Base-by-base conservation (phyloP, 2,113 vertebrate species). In the Tursiops truncatus region DNA sequence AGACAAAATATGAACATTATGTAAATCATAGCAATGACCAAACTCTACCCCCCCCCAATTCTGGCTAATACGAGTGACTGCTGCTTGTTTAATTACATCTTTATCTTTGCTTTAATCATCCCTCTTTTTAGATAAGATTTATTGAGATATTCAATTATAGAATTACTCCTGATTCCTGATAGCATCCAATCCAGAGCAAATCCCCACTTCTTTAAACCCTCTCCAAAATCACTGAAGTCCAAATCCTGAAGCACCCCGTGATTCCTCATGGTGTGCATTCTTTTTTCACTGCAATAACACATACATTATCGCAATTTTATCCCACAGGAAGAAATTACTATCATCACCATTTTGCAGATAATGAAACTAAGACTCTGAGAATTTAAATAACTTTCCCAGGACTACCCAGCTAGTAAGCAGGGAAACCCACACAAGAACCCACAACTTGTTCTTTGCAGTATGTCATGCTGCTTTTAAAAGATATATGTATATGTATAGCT, bases 301-400 rank as follows among this genome's bases (percentile, higher is more conserved):
- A 25, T 71, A 60, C 21, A 71, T 76, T 85, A 50, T 11, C 28
- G 67, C 18, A 73, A 17, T 92, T 94, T 92, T 58, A 86, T 68
- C 63, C 47, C 86, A 93, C 56, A 84, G 50, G 14, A 47, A 94
- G 31, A 84, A 63, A 81, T 88, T 47, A 26, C 53, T 71, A 62
- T 62, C 50, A 79, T n/a, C 33, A 56, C 21, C 71, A 76, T 81
- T 95, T 97, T 93, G 82, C 20, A 95, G 53, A 84, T 60, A 95
- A 94, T 60, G 33, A 93, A 96, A 90, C 13, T 33, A 17, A 82
- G 41, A 85, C 17, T 80, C 23, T 88, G 47, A 50, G 26, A 87
- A 89, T 94, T 94, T 94, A 86, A 82, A 88, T 77, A 56, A 65
- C 58, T 73, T 76, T 95, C 58, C 71, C 38, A 68, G 85, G 70